Base-by-base conservation (phyloP, 2,888 invertebrate species). In the Keiferia lycopersicella region DNA sequence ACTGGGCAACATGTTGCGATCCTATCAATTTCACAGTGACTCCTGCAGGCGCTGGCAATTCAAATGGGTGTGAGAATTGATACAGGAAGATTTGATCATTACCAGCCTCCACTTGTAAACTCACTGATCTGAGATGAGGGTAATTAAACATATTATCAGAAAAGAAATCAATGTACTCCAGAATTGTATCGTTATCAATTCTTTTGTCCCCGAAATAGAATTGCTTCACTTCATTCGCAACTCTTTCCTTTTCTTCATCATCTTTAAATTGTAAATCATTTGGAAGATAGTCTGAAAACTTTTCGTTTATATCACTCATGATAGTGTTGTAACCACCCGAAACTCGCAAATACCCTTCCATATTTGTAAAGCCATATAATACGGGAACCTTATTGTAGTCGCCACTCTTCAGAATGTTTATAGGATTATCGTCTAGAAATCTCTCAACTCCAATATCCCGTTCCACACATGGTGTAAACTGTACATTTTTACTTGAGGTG, bases 201-300 rank as follows among this genome's bases (percentile, higher is more conserved):
- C 71, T 65, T 26, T 79, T 66, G 0, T 77, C 65, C 3, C 79
- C 82, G 68, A 84, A 84, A 66, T 81, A 83, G 68, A 76, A 81
- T 16, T 73, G 30, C 62, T 81, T 85, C 0, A 85, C 64, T 39
- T 59, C 41, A 10, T 34, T 34, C 10, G 34, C 34, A 7, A 34
- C 34, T 34, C 10, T 34, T 63, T 78, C 69, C 65, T 68, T 81
- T 64, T 83, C 71, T 41, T 67, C 56, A 7, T 69, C 66, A 59
- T 48, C 71, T 11, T 69, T 61, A 69, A 81, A 81, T 51, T 74
- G 63, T 3, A 87, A 69, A 61, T 86, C 79, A 11, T 64, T 69
- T 1, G 86, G 84, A 16, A 87, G 50, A 62, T 82, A 87, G 20
- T 84, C 77, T 0, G 80, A 74, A 71, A 86, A 84, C 0, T 77